Base-by-base conservation (phyloP, 2,888 invertebrate genomes). In the Altica lythri region DNA sequence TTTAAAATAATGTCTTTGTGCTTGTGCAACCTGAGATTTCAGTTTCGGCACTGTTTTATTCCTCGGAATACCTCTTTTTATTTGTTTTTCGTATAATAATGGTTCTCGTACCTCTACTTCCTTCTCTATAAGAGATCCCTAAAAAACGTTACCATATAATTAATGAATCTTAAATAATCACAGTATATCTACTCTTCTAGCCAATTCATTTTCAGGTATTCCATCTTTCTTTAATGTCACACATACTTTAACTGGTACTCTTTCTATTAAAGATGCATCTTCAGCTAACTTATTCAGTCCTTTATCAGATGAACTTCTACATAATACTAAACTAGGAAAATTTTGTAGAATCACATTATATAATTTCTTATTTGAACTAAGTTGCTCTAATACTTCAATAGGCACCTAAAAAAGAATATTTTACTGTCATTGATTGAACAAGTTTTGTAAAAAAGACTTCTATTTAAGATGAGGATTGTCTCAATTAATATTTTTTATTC, bases 261-360 rank as follows among this genome's bases (percentile, higher is more conserved):
- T 57, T 12, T 45, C 45, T 12, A 50, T 29, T 18, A 46, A 43
- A 17, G 45, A 46, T 9, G 86, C 40, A 81, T 74, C 54, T 81
- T 76, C 76, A 6, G 74, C 71, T 9, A 66, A 59, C 44, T 71
- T 70, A 60, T 77, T 73, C 2, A 86, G 71, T 59, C 83, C 83
- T 44, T 83, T 83, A 62, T 86, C 86, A 0, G 86, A 87, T 44
- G 79, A 79, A 67, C 86, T 84, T 65, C 84, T 79, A 60, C 83
- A 79, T 27, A 82, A 78, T 45, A 89, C 69, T 27, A 89, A 72
- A 44, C 84, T 85, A 4, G 89, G 88, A 71, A 88, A 88, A 68
- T 88, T 88, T 70, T 86, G 85, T 60, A 88, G 72, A 48, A 89
- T 84, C 5, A 87, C 83, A 57, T 83, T 85, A 73, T 86, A 88